Percentiles rank a stretch among this genome's conserved stretches.
Evolutionary conservation across 2,113 vertebrate species (phyloP).

Genomic region (Ondatra zibethicus): DNA sequence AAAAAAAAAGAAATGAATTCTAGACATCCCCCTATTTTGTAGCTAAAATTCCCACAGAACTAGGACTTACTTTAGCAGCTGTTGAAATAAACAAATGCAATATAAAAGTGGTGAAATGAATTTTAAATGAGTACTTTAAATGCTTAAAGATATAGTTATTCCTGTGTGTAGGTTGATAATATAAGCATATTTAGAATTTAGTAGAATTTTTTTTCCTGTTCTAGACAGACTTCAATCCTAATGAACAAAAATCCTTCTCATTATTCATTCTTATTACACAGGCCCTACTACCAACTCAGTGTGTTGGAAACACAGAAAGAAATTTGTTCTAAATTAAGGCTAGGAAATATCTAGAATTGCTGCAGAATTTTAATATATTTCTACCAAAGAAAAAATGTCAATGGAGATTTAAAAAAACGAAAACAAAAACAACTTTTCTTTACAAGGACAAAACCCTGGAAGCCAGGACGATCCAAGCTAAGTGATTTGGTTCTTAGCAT

Average conservation of each 20-base stretch:
- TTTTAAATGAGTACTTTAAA: slow-evolving; percentile 42
- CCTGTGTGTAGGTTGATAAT: background rate
- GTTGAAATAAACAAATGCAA: slow-evolving; percentile 56
- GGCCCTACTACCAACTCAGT: background rate
- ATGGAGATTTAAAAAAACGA: background rate
- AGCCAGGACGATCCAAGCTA: background rate
- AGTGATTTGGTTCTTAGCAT: background rate
- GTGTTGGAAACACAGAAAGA: background rate
- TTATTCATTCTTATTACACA: background rate
- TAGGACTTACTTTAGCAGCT: slow-evolving; percentile 55
- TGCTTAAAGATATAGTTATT: background rate
- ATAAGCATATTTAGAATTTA: slow-evolving; percentile 30
- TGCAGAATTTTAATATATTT: slow-evolving; percentile 19
- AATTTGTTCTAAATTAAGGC: background rate
- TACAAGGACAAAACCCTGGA: background rate
- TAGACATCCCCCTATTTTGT: background rate
- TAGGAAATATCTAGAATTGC: background rate
- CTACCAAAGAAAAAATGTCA: background rate
- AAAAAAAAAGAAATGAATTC: slow-evolving; percentile 64
- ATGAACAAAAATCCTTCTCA: slow-evolving; percentile 31
- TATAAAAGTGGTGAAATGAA: slow-evolving; percentile 17
- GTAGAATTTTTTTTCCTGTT: slow-evolving; percentile 6
- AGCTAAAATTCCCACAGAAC: slow-evolving; percentile 40
- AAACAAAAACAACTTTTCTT: background rate
- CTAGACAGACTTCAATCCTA: background rate